Evolutionary conservation across 2,888 invertebrate genomes (phyloP), one percentile per base, ranked within the genome.

Genomic region (Yponomeuta plumbellus): DNA sequence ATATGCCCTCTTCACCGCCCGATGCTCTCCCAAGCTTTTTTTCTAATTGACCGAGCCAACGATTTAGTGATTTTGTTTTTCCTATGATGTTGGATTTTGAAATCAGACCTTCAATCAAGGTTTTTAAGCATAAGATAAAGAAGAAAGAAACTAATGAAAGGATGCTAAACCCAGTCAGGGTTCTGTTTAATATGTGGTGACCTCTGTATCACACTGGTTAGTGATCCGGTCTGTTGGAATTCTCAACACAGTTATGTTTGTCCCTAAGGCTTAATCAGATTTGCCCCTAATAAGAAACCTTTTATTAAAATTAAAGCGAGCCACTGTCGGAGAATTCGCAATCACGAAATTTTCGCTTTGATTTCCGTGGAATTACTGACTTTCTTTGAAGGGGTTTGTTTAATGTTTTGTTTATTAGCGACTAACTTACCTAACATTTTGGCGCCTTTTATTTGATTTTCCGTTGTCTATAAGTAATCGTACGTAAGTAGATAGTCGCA

Each of bases 271-370:
- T 20, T 58, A 1, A 58, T 58, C 58, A 21, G 58, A 58, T 58
- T 58, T 58, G 58, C 13, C 58, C 20, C 21, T 58, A 58, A 58
- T 22, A 58, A 21, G 58, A 58, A 58, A 58, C 58, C 58, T 58
- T 58, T 58, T 58, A 58, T 58, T 58, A 58, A 58, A 58, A 58
- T 58, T 58, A 58, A 58, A 58, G 58, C 58, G 20, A 52, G 44
- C 44, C 58, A 22, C 58, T 58, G 58, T 20, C 10, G 58, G 21
- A 56, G 22, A 21, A 58, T 58, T 58, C 58, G 21, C 22, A 58
- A 58, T 58, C n/a, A 58, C 58, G 58, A 58, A 58, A 58, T 58
- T 58, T 22, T 52, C 44, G 44, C 44, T 52, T 52, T 52, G 17
- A 52, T 52, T 52, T 52, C 44, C 5, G 17, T 52, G 44, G 44